These are phyloP conservation scores for Phenganax stokvisi DNA, from an alignment of 92 coral and sea anemone species.

Conservation along the genomic window DNA sequence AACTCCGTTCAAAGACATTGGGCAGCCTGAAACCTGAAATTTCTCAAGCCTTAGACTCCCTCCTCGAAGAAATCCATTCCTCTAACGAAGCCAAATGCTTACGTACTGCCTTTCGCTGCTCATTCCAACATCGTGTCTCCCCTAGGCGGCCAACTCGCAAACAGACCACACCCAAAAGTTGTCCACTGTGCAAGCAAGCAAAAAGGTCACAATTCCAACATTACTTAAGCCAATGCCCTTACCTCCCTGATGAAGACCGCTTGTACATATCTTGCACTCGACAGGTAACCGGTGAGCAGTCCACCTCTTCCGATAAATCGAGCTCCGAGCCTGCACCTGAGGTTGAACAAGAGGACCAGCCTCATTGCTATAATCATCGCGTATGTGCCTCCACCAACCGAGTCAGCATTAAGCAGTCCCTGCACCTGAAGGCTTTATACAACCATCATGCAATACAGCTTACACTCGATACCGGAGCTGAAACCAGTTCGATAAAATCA, in stretches of 20 bases:
- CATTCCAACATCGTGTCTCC: constrained; percentile 30
- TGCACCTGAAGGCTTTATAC: constrained; percentile 48
- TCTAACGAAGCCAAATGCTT: too few relatives aligned
- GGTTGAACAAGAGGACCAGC: neutral
- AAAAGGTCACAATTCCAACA: constrained; percentile 37
- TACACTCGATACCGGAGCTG: constrained; percentile 44
- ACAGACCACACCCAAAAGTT: too few relatives aligned
- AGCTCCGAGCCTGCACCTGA: neutral
- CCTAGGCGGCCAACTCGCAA: constrained; percentile 47
- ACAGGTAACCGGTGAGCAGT: too few relatives aligned
- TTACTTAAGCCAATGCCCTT: too few relatives aligned
- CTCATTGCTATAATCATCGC: neutral
- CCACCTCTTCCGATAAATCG: constrained; percentile 30
- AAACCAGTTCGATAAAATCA: constrained; percentile 39
- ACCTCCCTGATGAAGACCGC: too few relatives aligned
- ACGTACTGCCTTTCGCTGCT: neutral
- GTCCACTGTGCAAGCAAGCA: too few relatives aligned
- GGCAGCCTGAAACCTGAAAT: constrained; percentile 14
- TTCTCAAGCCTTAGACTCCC: constrained; percentile 8
- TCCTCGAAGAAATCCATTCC: constrained; percentile 23
- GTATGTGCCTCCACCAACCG: constrained; percentile 36
- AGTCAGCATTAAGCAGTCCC: constrained; percentile 50
- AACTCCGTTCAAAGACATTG: constrained; percentile 6
- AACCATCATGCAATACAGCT: constrained; percentile 46
- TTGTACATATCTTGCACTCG: too few relatives aligned